Evolutionary conservation across 2,888 invertebrate genomes (phyloP).

Genomic region (Drosophila flavopinicola): DNA sequence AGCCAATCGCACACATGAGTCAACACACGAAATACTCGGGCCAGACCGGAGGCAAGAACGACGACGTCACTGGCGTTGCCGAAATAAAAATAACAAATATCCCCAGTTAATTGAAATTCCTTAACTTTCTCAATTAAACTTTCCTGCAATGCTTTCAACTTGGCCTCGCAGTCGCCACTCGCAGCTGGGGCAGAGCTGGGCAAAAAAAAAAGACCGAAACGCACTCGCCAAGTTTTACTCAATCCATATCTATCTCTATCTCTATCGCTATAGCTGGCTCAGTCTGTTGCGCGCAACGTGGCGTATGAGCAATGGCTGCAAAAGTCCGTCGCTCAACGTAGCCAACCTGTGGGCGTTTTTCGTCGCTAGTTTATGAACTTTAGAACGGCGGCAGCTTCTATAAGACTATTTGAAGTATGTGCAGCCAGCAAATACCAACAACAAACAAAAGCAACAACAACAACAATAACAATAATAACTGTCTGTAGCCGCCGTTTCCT

Average conservation of each 20-base stretch:
- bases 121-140: constrained; percentile 84
- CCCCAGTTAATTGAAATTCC: constrained; percentile 84
- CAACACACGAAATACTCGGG: constrained; percentile 69
- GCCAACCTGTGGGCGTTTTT: constrained; percentile 74
- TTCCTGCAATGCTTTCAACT: constrained; percentile 79
- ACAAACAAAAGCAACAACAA: constrained; percentile 37
- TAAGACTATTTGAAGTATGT: constrained; percentile 76
- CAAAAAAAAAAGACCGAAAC: constrained; percentile 13
- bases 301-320: constrained; percentile 73
- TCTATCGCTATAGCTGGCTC: constrained; percentile 1
- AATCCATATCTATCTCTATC: constrained; percentile 26
- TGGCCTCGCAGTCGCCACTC: constrained; percentile 46
- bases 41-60: constrained; percentile 14
- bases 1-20: constrained; percentile 74
- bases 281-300: constrained; percentile 47
- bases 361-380: constrained; percentile 75
- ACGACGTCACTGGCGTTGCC: constrained; percentile 41
- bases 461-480: constrained; percentile 55
- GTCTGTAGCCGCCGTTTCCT: constrained; percentile 35
- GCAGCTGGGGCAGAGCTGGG: constrained; percentile 26
- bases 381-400: constrained; percentile 57
- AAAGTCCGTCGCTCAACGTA: constrained; percentile 56
- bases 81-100: constrained; percentile 82
- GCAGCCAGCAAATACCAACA: constrained; percentile 46
- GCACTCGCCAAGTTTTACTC: constrained; percentile 48